A percentile compares a stretch with the other conserved stretches of the same genome.
phyloP scores from a whole-genome alignment of 2,797 vertebrate species.

The Neopelma chrysocephalum region DNA sequence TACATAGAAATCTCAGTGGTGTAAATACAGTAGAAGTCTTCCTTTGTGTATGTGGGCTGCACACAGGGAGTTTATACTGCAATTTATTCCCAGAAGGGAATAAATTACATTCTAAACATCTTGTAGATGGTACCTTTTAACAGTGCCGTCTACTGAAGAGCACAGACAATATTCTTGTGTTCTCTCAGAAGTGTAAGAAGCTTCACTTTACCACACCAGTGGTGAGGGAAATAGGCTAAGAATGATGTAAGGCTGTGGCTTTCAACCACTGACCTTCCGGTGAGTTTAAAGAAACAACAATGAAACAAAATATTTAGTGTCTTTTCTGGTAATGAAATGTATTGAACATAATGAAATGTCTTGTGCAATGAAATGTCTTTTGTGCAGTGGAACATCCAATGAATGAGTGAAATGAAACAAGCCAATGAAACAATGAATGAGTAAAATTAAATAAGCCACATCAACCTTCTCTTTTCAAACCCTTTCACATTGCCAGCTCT shows the following conservation, averaged over 20 bases:
- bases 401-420: background rate
- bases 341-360: background rate
- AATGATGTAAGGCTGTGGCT: background rate
- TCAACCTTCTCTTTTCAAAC: background rate
- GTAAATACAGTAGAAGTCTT: background rate
- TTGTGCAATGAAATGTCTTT: background rate
- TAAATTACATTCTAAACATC: background rate
- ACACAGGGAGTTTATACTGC: background rate
- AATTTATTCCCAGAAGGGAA: background rate
- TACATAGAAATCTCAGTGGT: background rate
- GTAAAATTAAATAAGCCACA: background rate
- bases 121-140: background rate
- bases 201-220: background rate
- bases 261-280: background rate
- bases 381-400: background rate
- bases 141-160: background rate
- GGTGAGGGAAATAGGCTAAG: background rate
- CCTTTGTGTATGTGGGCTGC: background rate
- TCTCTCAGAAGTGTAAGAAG: background rate
- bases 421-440: background rate
- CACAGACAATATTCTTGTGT: background rate
- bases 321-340: conserved; percentile 31
- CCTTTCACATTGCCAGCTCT: background rate
- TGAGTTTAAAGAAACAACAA: background rate
- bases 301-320: conserved; percentile 11